A percentile compares a stretch with the other conserved stretches of the same genome.
Conservation (phyloP, 2,888 invertebrate species). For the Ennomos fuscantarius region DNA sequence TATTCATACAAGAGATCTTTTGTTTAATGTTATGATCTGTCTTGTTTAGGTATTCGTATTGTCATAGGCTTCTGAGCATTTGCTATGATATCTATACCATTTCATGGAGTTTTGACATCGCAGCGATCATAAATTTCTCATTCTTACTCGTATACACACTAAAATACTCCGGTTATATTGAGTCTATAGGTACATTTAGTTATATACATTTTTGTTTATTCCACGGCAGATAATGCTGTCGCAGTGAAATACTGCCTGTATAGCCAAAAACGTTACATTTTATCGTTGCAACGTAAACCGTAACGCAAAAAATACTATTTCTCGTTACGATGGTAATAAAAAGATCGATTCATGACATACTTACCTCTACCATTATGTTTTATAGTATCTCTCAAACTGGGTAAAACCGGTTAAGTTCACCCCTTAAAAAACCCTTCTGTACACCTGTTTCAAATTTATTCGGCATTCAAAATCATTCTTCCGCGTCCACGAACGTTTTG, state of each 20-base stretch:
- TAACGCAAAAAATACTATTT: constrained; percentile 39
- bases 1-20: no score
- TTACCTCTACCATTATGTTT: constrained; percentile 40
- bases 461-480: constrained; percentile 73
- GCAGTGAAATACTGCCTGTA: neutral
- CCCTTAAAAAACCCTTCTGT: constrained; percentile 46
- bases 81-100: no score
- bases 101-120: no score
- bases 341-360: constrained; percentile 44
- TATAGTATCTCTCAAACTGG: constrained; percentile 36
- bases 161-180: no score
- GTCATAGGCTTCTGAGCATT: no score
- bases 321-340: constrained; percentile 42
- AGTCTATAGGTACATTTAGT: no score
- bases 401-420: constrained; percentile 57
- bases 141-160: no score
- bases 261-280: constrained; percentile 28
- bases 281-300: constrained; percentile 37
- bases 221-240: no score
- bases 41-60: no score
- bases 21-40: no score
- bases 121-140: no score
- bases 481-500: constrained; percentile 65
- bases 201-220: no score
- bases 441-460: constrained; percentile 76